Conservation (phyloP, 2,888 invertebrate genomes). For the Tolmerus cingulatus region DNA sequence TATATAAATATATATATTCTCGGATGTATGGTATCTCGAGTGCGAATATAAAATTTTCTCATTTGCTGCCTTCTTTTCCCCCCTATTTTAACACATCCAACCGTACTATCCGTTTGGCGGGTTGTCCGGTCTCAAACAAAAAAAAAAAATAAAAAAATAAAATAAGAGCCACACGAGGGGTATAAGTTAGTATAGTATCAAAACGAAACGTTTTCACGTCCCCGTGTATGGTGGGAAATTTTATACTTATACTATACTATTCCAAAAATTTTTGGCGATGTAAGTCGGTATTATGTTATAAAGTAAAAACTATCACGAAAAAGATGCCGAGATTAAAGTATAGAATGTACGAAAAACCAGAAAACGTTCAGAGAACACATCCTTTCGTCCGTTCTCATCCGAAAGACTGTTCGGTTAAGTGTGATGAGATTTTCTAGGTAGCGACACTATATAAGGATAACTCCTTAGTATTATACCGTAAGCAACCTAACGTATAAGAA, state of each 20-base stretch:
- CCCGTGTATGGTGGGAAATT: not conserved
- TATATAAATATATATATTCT: not conserved
- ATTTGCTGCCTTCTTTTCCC: not conserved
- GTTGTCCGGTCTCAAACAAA: not conserved
- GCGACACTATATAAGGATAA: conserved; percentile 52
- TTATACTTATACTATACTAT: not conserved
- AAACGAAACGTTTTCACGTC: not conserved
- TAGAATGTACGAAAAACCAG: not conserved
- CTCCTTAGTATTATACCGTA: conserved; percentile 48
- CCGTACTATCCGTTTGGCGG: not conserved
- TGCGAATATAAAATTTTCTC: not conserved
- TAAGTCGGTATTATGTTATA: not conserved
- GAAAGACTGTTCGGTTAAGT: conserved; percentile 44
- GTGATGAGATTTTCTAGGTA: conserved; percentile 50
- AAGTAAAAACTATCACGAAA: not conserved
- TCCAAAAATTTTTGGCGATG: not conserved
- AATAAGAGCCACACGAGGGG: not conserved
- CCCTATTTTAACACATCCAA: not conserved
- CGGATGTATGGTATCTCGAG: not conserved
- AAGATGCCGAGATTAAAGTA: not conserved
- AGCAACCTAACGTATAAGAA: conserved; percentile 38
- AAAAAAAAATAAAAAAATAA: not conserved
- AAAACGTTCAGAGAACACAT: conserved; percentile 9
- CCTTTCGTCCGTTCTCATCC: conserved; percentile 22
- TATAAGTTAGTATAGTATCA: not conserved